phyloP scores from a whole-genome alignment of 2,888 invertebrate genomes.

The Drosophila melanosoma region DNA sequence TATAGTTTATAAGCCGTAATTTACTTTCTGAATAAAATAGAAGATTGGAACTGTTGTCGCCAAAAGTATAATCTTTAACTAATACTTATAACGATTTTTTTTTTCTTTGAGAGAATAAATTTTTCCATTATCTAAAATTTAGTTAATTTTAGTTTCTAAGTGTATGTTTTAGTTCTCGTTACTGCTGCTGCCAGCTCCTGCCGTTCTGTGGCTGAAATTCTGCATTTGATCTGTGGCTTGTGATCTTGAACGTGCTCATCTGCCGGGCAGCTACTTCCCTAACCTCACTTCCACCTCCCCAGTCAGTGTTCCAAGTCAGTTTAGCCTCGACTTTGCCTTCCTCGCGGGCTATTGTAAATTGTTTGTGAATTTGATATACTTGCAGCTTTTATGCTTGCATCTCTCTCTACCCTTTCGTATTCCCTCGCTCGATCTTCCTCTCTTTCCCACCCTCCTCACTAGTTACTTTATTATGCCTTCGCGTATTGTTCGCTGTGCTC shows the following conservation, averaged over 20 bases:
- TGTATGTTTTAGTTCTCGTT: slow-evolving; percentile 2
- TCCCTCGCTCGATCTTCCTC: neutral
- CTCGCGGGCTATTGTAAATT: slow-evolving; percentile 75
- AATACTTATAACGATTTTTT: neutral
- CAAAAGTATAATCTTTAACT: too few species aligned
- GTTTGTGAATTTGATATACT: slow-evolving; percentile 83
- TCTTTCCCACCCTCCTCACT: neutral
- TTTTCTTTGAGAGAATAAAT: neutral
- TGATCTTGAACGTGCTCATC: slow-evolving; percentile 79
- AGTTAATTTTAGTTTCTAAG: neutral
- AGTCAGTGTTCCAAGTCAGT: slow-evolving; percentile 8
- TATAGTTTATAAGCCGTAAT: neutral
- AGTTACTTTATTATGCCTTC: slow-evolving; percentile 51
- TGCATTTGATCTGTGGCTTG: slow-evolving; percentile 76
- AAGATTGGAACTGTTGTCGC: too few species aligned
- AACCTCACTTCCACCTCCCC: neutral
- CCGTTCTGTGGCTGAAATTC: slow-evolving; percentile 55
- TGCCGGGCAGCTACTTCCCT: slow-evolving; percentile 29
- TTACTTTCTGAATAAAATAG: too few species aligned
- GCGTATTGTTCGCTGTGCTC: slow-evolving; percentile 46
- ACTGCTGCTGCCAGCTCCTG: slow-evolving; percentile 27
- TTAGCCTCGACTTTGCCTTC: slow-evolving; percentile 30
- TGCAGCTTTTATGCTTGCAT: slow-evolving; percentile 46
- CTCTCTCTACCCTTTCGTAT: slow-evolving; percentile 11
- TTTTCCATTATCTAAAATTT: neutral